Conservation (phyloP, 2,888 invertebrate genomes). For the Diadegma fenestrale region DNA sequence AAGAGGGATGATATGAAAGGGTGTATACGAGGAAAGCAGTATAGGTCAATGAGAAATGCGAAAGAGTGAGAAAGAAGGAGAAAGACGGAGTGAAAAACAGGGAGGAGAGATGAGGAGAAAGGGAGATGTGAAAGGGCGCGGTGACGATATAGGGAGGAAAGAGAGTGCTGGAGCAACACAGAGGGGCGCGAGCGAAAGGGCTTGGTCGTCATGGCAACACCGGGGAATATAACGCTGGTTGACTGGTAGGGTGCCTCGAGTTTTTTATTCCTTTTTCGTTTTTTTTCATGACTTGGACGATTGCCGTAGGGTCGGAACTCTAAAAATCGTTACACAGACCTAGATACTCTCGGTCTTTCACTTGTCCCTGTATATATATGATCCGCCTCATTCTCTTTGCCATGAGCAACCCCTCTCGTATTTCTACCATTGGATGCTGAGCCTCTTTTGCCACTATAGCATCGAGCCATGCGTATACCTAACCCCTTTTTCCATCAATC, state of each 20-base stretch:
- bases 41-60: conserved; percentile 78
- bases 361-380: neutral
- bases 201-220: conserved; percentile 81
- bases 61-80: conserved; percentile 30
- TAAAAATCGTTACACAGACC: conserved; percentile 83
- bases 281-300: conserved; percentile 79
- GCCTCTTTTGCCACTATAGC: conserved; percentile 43
- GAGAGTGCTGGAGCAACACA: conserved; percentile 60
- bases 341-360: conserved; percentile 76
- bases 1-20: conserved; percentile 68
- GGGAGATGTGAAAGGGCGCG: conserved; percentile 57
- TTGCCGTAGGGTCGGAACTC: conserved; percentile 79
- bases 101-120: conserved; percentile 29
- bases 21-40: conserved; percentile 70
- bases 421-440: conserved; percentile 39
- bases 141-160: conserved; percentile 63
- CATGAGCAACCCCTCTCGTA: conserved; percentile 32
- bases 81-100: conserved; percentile 45
- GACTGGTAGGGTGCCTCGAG: conserved; percentile 79
- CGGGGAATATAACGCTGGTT: conserved; percentile 73
- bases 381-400: conserved; percentile 25
- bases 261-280: conserved; percentile 61
- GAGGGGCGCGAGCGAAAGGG: conserved; percentile 76
- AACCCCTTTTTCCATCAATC: conserved; percentile 31
- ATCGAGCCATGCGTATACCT: conserved; percentile 42